Percentiles rank a stretch among this genome's conserved stretches.
These are phyloP conservation scores for Pachycephus smyrnensis DNA, from an alignment of 2,888 invertebrate genomes.

Conservation along the genomic window DNA sequence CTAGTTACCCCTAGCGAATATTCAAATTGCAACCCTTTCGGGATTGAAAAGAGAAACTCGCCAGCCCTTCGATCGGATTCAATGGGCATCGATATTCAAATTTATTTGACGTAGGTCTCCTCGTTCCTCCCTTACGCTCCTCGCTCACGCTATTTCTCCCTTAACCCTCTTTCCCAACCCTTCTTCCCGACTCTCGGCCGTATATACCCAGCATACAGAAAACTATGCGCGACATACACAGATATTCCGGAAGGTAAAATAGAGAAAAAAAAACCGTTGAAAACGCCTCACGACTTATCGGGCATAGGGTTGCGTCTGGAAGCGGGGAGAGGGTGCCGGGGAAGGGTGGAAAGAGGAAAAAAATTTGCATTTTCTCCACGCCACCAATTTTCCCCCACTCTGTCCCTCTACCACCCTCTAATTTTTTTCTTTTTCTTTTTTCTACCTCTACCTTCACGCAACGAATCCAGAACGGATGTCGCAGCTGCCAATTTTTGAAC, in stretches of 20 bases:
- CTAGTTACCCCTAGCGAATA: conserved; percentile 65
- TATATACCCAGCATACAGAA: not conserved
- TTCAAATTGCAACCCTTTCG: conserved; percentile 65
- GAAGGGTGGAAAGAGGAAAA: conserved; percentile 15
- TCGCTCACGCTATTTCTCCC: conserved; percentile 32
- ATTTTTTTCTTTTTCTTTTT: not conserved
- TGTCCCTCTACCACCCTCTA: not conserved
- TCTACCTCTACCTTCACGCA: not conserved
- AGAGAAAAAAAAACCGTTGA: conserved; percentile 35
- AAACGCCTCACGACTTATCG: not conserved
- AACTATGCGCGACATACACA: not conserved
- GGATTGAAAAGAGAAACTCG: conserved; percentile 51
- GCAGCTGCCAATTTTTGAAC: not conserved
- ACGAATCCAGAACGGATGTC: conserved; percentile 53
- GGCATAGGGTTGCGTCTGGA: not conserved
- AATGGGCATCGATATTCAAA: conserved; percentile 68
- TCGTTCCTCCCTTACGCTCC: conserved; percentile 32
- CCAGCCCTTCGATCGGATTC: conserved; percentile 66
- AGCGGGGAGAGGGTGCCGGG: too few relatives aligned
- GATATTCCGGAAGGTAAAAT: conserved; percentile 2
- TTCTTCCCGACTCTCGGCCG: not conserved
- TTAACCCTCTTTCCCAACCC: conserved; percentile 21
- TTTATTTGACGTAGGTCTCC: conserved; percentile 63
- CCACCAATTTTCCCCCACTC: conserved; percentile 27
- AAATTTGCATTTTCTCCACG: conserved; percentile 55